A percentile compares a stretch with the other conserved stretches of the same genome.
Evolutionary conservation across 2,888 invertebrate species (phyloP).

Genomic region (Polydrusus pterygomalis): DNA sequence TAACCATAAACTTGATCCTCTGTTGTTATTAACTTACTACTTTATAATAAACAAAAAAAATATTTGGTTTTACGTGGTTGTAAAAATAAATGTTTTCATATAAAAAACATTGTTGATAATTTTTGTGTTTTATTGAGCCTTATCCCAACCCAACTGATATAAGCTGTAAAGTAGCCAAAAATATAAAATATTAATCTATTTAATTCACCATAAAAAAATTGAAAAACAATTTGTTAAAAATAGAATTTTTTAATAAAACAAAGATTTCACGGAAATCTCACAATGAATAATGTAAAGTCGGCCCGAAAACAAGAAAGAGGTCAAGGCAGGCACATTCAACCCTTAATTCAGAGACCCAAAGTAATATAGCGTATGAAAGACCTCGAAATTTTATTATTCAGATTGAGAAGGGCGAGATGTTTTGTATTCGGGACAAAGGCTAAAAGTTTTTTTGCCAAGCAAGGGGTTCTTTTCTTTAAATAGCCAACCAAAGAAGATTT

Average conservation of each 20-base stretch:
- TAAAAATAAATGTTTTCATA: too few relatives aligned
- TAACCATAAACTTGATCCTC: too few relatives aligned
- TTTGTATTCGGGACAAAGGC: constrained; percentile 21
- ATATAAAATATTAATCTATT: too few relatives aligned
- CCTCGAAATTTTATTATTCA: constrained; percentile 22
- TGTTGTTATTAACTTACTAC: too few relatives aligned
- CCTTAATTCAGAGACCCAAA: not conserved
- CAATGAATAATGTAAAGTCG: constrained; percentile 2
- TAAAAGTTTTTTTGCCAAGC: not conserved
- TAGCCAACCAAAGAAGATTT: not conserved
- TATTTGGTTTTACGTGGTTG: too few relatives aligned
- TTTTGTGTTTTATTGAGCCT: too few relatives aligned
- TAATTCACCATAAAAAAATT: not conserved
- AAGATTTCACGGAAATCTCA: constrained; percentile 13
- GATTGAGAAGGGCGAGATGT: constrained; percentile 21
- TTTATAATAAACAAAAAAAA: too few relatives aligned
- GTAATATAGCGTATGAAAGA: not conserved
- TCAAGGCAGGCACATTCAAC: constrained; percentile 10
- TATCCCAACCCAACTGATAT: too few relatives aligned
- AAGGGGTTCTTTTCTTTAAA: not conserved
- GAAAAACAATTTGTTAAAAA: not conserved
- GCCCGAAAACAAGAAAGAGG: constrained; percentile 17
- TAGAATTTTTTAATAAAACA: constrained; percentile 7
- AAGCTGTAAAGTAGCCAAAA: too few relatives aligned
- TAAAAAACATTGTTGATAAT: too few relatives aligned